Percentiles rank a stretch among this genome's conserved stretches.
These are phyloP conservation scores for Lasioglossum albipes DNA, from an alignment of 1,140 invertebrate species.

Conservation along the genomic window DNA sequence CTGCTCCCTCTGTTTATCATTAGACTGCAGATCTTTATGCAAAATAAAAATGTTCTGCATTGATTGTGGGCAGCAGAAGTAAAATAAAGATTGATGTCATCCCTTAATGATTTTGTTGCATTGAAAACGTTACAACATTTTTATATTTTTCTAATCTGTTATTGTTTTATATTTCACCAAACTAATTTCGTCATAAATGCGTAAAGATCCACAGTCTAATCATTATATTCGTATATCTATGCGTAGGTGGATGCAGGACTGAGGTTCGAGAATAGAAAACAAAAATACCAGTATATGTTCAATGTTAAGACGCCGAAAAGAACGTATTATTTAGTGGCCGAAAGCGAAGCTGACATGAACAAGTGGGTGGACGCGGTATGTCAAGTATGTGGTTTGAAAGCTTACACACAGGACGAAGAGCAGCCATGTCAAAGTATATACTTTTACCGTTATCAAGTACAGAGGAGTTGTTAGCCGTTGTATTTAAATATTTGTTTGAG, in stretches of 20 bases:
- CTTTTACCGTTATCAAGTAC: neutral
- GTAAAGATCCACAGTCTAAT: no score
- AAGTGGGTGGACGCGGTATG: conserved; percentile 97
- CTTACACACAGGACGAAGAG: conserved; percentile 87
- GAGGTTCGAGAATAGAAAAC: conserved; percentile 88
- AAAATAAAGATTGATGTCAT: no score
- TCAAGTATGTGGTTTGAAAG: conserved; percentile 93
- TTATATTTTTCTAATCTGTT: no score
- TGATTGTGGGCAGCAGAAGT: no score
- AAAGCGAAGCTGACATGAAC: conserved; percentile 94
- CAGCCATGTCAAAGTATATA: conserved; percentile 76
- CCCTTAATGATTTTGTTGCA: no score
- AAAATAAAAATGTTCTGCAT: no score
- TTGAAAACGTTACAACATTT: no score
- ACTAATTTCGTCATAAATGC: no score
- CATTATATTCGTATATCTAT: conserved; percentile 22
- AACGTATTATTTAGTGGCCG: conserved; percentile 94
- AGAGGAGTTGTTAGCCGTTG: conserved; percentile 3
- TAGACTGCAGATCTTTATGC: neutral
- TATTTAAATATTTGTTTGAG: neutral
- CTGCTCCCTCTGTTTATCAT: neutral
- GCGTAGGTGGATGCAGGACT: conserved; percentile 91
- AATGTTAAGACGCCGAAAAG: conserved; percentile 93
- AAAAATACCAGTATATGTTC: conserved; percentile 92
- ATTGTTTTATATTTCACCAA: no score